phyloP scores from a whole-genome alignment of 2,797 vertebrate species.

The Bufotes viridis region DNA sequence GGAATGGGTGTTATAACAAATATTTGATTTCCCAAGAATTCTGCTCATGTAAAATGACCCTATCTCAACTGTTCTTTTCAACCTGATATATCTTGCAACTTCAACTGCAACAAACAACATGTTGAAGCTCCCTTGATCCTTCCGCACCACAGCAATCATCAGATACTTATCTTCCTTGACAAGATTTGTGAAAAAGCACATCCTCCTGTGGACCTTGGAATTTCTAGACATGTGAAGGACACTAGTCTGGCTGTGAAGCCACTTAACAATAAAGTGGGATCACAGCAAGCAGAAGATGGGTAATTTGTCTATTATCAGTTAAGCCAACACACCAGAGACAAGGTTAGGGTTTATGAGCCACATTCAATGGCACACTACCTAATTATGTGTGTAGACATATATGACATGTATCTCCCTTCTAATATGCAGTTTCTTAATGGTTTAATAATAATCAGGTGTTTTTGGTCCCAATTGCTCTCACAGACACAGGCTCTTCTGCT shows the following conservation, averaged over 20 bases:
- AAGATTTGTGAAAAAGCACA: neutral
- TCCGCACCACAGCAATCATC: constrained; percentile 24
- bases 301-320: constrained; percentile 12
- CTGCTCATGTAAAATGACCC: no score
- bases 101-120: neutral
- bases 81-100: neutral
- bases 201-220: constrained; percentile 37
- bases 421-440: neutral
- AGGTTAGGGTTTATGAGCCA: constrained; percentile 34
- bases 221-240: constrained; percentile 52
- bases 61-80: neutral
- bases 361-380: constrained; percentile 27
- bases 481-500: neutral
- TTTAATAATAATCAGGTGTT: neutral
- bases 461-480: neutral
- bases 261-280: constrained; percentile 9
- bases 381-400: neutral
- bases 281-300: neutral
- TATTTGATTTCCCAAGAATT: no score
- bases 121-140: neutral
- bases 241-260: constrained; percentile 34
- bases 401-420: neutral
- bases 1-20: no score
- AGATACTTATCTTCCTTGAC: constrained; percentile 35
- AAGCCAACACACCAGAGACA: constrained; percentile 10